Conservation (phyloP, 2,113 vertebrate genomes). For the Xiphorhynchus elegans region DNA sequence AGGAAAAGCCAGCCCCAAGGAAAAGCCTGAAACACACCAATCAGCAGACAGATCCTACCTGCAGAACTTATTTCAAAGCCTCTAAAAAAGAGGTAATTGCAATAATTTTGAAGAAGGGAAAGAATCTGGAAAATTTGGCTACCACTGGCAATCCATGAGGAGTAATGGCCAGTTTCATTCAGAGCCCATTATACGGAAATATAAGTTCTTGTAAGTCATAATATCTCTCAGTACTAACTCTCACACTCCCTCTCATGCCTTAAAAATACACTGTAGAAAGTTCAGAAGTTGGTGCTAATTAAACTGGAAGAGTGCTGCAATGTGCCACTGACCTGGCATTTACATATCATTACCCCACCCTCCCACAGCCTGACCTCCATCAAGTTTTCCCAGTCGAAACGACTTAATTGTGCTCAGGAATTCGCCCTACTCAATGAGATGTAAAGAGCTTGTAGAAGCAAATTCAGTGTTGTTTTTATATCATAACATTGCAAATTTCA, state of each 20-base stretch:
- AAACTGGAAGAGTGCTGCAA: not conserved
- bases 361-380: not conserved
- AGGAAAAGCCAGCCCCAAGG: not conserved
- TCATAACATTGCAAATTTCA: not conserved
- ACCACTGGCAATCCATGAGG: not conserved
- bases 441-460: not conserved
- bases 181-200: slow-evolving; percentile 5
- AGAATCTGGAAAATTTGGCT: not conserved
- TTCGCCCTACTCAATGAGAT: slow-evolving; percentile 12
- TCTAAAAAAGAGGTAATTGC: slow-evolving; percentile 26
- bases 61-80: not conserved
- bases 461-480: slow-evolving; percentile 12
- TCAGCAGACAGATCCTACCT: slow-evolving; percentile 7
- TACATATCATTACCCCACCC: not conserved
- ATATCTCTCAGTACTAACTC: not conserved
- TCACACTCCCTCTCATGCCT: not conserved
- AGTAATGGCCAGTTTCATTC: not conserved
- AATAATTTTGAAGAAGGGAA: not conserved
- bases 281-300: slow-evolving; percentile 1
- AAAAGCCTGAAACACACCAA: slow-evolving; percentile 16
- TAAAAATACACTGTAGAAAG: not conserved
- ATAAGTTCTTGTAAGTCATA: not conserved
- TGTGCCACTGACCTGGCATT: not conserved
- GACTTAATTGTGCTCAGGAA: not conserved
- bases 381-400: not conserved